Base-by-base conservation (phyloP, 2,113 vertebrate genomes). In the Amblyopsis rosae region DNA sequence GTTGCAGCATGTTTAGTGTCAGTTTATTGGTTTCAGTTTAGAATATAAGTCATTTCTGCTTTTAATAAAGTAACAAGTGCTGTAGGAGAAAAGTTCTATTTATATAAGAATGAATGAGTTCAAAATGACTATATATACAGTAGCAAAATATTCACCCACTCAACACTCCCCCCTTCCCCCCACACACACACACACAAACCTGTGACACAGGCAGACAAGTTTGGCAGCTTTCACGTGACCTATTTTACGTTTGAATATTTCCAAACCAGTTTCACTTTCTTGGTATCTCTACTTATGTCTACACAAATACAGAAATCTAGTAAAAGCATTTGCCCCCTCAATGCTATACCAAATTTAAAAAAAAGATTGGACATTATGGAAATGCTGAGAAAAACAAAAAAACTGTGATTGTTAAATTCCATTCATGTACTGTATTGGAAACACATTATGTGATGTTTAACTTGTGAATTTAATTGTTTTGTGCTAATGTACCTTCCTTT, bases 261-360 rank as follows among this genome's bases (percentile, higher is more conserved):
- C 56, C 3, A 67, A 85, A 80, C 82, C 49, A 56, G 85, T 77
- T 35, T 6, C 17, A 78, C 83, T 5, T 67, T 80, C 11, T 0
- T 45, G 0, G 7, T 79, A 11, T 73, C 41, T 73, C 46, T 10
- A 15, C 55, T 46, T 65, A 8, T 70, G 70, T 68, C 66, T 53
- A 33, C 55, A 65, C 9, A 3, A 9, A 55, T n/a, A 45, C 60
- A 33, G 59, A 55, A 78, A 70, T 60, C 68, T 9, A 17, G 16
- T 19, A 50, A 10, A 50, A 50, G 12, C 10, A 11, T 3, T 54
- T 2, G 13, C 13, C n/a, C 53, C 16, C 53, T 54, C 15, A 8
- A 26, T 26, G 26, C 26, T 26, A 26, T 26, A 26, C 26, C 2
- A 19, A 1, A 19, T 19, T 19, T 19, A 19, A 19, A 19, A 19